Percentiles rank a stretch among this genome's conserved stretches.
These are phyloP conservation scores for Hiodon tergisus DNA, from an alignment of 2,113 vertebrate species.

Conservation along the genomic window DNA sequence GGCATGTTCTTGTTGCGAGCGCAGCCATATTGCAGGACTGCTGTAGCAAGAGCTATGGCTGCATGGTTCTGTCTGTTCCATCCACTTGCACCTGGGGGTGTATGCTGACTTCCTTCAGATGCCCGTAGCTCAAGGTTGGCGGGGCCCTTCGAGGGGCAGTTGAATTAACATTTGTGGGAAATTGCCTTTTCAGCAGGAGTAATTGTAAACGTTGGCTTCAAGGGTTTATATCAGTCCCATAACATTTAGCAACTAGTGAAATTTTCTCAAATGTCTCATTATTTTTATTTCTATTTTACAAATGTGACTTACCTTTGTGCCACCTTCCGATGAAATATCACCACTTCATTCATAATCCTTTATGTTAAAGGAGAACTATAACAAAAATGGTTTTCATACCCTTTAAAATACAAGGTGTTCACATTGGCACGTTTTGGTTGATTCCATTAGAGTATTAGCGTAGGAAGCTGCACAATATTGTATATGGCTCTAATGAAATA, in stretches of 20 bases:
- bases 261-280: neutral
- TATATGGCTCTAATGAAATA: too few species aligned
- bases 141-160: too few species aligned
- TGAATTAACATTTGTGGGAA: too few species aligned
- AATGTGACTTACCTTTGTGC: neutral
- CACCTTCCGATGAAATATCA: neutral
- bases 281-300: neutral
- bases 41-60: neutral
- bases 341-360: conserved; percentile 9
- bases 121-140: too few species aligned
- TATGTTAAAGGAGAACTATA: conserved; percentile 14
- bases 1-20: neutral
- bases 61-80: too few species aligned
- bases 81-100: too few species aligned
- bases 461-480: too few species aligned
- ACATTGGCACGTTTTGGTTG: neutral
- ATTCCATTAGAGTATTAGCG: too few species aligned
- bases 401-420: neutral
- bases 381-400: neutral
- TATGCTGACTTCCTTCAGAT: too few species aligned
- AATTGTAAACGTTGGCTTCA: neutral
- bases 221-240: neutral
- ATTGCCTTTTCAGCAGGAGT: too few species aligned
- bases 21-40: neutral
- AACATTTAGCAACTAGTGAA: neutral